Evolutionary conservation across 64 coral and sea anemone species (phyloP), one percentile per base, ranked within the genome.

Genomic region (Porites lutea): DNA sequence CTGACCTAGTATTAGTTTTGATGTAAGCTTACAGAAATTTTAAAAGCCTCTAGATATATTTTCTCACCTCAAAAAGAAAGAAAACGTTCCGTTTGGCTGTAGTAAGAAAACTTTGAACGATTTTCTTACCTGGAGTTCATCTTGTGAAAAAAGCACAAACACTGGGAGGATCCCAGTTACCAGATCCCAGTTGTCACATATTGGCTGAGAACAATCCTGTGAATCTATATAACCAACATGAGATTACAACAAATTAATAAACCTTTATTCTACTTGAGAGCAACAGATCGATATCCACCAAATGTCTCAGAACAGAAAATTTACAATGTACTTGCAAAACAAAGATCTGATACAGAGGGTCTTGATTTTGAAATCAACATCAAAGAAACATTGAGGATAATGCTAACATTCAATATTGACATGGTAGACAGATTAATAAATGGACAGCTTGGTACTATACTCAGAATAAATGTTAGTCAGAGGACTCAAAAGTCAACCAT

Each of bases 241-340:
- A 55, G 71, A 75, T 77, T 92, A 74, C 8, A 83, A 57, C 65
- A 92, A 84, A 59, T 92, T 73, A 48, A 47, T 60, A 72, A 37
- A 73, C 18, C 79, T 14, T 1, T 59, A 27, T 71, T 72, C 84
- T 15, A 60, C 15, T 71, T 92, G 37, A 74, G 70, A 75, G 79
- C 79, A 47, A 52, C 51, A 45, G 89, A 91, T 72, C 89, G 59
- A 48, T 91, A 91, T 82, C 89, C 89, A 72, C 16, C 16, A n/a
- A 91, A 82, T 82, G 89, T 91, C 54, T 72, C 77, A 18, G 23
- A 82, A 47, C 3, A 79, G 6, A 63, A 80, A 15, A 81, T 90
- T 69, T 48, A 90, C 11, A 90, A 21, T 80, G 88, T 70, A 48
- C 71, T 91, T 57, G 53, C 77, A 55, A 91, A 83, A 72, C 50